A percentile compares a stretch with the other conserved stretches of the same genome.
Conservation (phyloP, 2,797 vertebrate genomes). For the Esox lucius region DNA sequence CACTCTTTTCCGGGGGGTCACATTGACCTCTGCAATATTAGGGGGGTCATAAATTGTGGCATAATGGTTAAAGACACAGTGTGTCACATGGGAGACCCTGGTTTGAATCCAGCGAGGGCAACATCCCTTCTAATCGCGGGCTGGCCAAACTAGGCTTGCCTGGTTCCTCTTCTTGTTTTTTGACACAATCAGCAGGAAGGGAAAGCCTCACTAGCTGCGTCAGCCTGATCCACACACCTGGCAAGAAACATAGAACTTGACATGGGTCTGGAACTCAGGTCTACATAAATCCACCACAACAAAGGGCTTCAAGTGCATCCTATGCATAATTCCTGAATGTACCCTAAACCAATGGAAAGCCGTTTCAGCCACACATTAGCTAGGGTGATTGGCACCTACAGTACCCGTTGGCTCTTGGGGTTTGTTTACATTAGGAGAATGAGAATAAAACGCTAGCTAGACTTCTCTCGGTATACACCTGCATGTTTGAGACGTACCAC, state of each 20-base stretch:
- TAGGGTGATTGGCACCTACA: slow-evolving; percentile 56
- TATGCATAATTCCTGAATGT: slow-evolving; percentile 14
- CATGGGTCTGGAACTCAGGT: background rate
- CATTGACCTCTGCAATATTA: too few relatives aligned
- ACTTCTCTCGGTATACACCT: too few relatives aligned
- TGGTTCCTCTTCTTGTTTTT: slow-evolving; percentile 65
- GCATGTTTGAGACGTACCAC: too few relatives aligned
- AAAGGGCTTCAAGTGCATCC: slow-evolving; percentile 1
- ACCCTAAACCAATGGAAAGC: slow-evolving; percentile 50
- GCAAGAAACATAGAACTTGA: background rate
- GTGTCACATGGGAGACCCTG: too few relatives aligned
- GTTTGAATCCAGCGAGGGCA: too few relatives aligned
- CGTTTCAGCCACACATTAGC: slow-evolving; percentile 58
- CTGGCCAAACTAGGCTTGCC: slow-evolving; percentile 65
- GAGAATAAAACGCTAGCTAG: too few relatives aligned
- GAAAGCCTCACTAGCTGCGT: slow-evolving; percentile 77
- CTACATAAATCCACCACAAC: background rate
- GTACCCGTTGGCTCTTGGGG: slow-evolving; percentile 47
- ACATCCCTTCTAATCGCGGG: too few relatives aligned
- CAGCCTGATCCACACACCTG: slow-evolving; percentile 63
- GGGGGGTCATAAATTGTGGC: too few relatives aligned
- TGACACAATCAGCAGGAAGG: slow-evolving; percentile 72
- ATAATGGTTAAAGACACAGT: too few relatives aligned
- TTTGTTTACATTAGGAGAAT: too few relatives aligned
- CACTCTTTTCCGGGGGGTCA: too few relatives aligned